Evolutionary conservation across 2,797 vertebrate species (phyloP).

Genomic region (Morus bassanus): DNA sequence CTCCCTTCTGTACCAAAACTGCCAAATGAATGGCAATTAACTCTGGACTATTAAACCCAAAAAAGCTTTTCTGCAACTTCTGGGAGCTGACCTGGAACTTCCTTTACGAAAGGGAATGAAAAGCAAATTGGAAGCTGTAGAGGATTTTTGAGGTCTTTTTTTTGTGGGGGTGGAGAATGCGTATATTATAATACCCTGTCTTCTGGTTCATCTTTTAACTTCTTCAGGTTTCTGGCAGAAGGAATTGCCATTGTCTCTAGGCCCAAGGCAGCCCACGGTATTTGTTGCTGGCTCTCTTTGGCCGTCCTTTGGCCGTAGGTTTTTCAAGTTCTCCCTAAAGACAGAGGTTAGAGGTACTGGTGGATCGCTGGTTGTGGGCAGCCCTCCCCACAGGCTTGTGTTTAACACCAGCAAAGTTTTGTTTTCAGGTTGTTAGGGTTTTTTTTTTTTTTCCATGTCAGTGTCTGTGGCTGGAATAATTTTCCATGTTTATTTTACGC

Average conservation of each 20-base stretch:
- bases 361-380: background rate
- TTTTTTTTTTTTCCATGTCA: background rate
- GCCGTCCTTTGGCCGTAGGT: background rate
- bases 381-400: background rate
- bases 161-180: background rate
- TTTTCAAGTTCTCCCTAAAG: background rate
- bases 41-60: constrained; percentile 59
- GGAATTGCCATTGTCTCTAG: background rate
- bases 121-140: constrained; percentile 26
- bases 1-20: background rate
- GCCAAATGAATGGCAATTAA: constrained; percentile 69
- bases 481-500: background rate
- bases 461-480: background rate
- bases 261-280: background rate
- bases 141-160: background rate
- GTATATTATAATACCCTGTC: background rate
- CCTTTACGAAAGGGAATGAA: background rate
- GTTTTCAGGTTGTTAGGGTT: background rate
- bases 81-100: constrained; percentile 67
- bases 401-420: background rate
- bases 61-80: constrained; percentile 61
- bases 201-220: background rate
- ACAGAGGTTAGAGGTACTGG: background rate
- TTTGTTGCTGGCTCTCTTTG: background rate
- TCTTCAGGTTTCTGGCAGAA: background rate